Conservation (phyloP, 2,113 vertebrate species). For the Lepisosteus oculatus region DNA sequence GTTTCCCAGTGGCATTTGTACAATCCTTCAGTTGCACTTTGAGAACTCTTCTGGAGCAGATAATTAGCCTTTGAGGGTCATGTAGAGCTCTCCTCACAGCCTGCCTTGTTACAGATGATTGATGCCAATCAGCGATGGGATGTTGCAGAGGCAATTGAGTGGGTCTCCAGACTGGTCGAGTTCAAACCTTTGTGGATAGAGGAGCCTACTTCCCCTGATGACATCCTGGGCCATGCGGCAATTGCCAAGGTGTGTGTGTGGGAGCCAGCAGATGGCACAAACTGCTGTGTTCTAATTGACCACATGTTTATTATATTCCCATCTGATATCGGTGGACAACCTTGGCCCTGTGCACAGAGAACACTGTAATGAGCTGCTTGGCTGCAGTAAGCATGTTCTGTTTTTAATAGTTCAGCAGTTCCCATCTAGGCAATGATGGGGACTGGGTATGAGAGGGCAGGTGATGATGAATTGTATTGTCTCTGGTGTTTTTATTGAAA, state of each 20-base stretch:
- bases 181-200: constrained; percentile 76
- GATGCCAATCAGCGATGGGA: constrained; percentile 80
- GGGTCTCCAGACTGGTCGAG: constrained; percentile 65
- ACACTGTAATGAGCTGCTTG: background rate
- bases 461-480: too few species aligned
- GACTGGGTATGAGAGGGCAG: too few species aligned
- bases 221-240: constrained; percentile 70
- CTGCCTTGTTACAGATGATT: constrained; percentile 64
- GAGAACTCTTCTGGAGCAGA: too few species aligned
- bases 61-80: too few species aligned
- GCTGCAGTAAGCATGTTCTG: background rate
- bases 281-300: background rate
- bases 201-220: constrained; percentile 74
- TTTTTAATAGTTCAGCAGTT: background rate
- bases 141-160: constrained; percentile 66
- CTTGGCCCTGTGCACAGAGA: background rate
- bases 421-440: background rate
- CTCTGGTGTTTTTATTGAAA: too few species aligned
- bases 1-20: too few species aligned
- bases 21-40: too few species aligned
- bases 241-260: constrained; percentile 64
- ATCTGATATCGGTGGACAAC: background rate
- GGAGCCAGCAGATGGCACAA: background rate
- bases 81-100: background rate
- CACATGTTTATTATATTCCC: background rate